Conservation (phyloP, 1,140 invertebrate species). For the Leptinotarsa defecta region DNA sequence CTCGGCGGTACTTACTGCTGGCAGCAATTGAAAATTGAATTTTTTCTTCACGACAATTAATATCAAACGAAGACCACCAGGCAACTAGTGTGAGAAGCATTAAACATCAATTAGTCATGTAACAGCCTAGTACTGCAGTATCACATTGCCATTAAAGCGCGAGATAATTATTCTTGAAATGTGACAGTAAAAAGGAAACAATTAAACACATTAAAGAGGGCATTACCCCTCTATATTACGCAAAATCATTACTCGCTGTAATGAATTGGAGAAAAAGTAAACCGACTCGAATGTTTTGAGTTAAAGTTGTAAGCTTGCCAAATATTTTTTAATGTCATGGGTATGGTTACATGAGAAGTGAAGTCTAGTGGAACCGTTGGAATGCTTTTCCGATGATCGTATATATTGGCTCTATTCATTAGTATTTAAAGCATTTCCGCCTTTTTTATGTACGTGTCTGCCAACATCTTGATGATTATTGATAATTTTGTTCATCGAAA, state of each 20-base stretch:
- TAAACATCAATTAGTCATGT: slow-evolving; percentile 8
- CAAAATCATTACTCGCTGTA: slow-evolving; percentile 5
- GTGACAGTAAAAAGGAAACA: slow-evolving; percentile 6
- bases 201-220: background rate
- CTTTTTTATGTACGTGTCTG: no score
- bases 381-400: background rate
- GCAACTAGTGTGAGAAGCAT: background rate
- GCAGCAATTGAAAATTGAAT: background rate
- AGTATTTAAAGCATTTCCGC: no score
- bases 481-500: background rate
- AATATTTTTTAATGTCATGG: background rate
- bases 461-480: no score
- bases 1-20: background rate
- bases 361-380: background rate
- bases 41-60: background rate
- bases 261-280: slow-evolving; percentile 4
- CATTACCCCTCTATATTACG: slow-evolving; percentile 8
- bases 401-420: no score
- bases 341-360: background rate
- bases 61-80: background rate
- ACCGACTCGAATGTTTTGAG: slow-evolving; percentile 2
- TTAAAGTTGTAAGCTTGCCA: background rate
- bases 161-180: slow-evolving; percentile 3
- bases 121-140: background rate
- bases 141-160: background rate